phyloP scores from a whole-genome alignment of 2,888 invertebrate species.

The Acanthacorydalis orientalis region DNA sequence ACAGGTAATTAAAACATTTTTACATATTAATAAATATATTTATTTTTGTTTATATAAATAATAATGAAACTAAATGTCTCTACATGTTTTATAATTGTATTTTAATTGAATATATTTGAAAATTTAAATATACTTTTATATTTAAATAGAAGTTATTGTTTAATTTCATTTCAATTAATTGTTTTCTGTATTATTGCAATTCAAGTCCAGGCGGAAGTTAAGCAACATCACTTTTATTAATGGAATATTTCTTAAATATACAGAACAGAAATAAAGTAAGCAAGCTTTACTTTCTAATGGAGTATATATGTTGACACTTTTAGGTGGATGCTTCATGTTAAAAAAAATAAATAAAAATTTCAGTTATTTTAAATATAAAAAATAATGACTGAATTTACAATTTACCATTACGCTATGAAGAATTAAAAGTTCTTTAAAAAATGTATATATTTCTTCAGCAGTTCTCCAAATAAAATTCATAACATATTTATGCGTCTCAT shows the following conservation, averaged over 20 bases:
- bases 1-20: no score
- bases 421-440: slow-evolving; percentile 21
- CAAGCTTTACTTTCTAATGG: slow-evolving; percentile 18
- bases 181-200: slow-evolving; percentile 12
- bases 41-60: no score
- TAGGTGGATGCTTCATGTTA: slow-evolving; percentile 19
- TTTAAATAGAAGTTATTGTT: slow-evolving; percentile 10
- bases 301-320: slow-evolving; percentile 18
- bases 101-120: slow-evolving; percentile 8
- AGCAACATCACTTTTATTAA: slow-evolving; percentile 21
- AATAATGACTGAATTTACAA: neutral
- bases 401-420: slow-evolving; percentile 21
- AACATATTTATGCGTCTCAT: slow-evolving; percentile 21
- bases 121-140: neutral
- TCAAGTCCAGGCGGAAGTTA: slow-evolving; percentile 19
- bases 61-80: no score
- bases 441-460: slow-evolving; percentile 21
- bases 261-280: slow-evolving; percentile 20
- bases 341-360: neutral
- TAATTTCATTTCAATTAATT: slow-evolving; percentile 11
- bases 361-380: no score
- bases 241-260: slow-evolving; percentile 23
- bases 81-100: neutral
- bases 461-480: slow-evolving; percentile 16
- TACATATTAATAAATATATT: no score